phyloP scores from a whole-genome alignment of 1,140 invertebrate species.

The Ceratosolen fusciceps region DNA sequence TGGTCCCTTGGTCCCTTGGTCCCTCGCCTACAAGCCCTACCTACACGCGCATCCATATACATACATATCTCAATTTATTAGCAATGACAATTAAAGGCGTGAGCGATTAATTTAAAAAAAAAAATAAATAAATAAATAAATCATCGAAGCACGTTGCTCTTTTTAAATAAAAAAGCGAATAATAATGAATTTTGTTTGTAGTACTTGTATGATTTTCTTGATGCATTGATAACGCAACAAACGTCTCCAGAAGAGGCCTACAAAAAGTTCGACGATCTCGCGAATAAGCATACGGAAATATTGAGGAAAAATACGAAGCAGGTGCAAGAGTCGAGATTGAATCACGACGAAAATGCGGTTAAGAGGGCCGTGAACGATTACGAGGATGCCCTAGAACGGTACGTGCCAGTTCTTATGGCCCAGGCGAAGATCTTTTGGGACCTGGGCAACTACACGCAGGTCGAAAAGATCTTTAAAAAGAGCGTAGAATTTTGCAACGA shows the following conservation, averaged over 20 bases:
- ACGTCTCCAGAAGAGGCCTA: constrained; percentile 98
- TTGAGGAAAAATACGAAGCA: constrained; percentile 94
- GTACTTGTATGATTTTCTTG: constrained; percentile 91
- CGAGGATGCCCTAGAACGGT: constrained; percentile 91
- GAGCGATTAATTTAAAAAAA: not conserved
- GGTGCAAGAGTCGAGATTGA: constrained; percentile 90
- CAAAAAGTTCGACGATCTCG: constrained; percentile 95
- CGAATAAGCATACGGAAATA: constrained; percentile 90
- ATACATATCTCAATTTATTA: too few relatives aligned
- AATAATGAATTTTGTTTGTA: constrained; percentile 58
- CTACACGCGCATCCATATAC: too few relatives aligned
- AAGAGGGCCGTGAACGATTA: constrained; percentile 94
- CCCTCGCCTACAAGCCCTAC: too few relatives aligned
- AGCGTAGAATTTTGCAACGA: constrained; percentile 99
- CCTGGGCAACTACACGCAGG: constrained; percentile 94
- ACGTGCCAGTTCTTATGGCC: constrained; percentile 96
- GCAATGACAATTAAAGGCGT: too few relatives aligned
- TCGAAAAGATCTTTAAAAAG: constrained; percentile 95
- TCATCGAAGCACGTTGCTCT: not conserved
- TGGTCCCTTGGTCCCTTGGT: too few relatives aligned
- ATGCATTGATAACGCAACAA: constrained; percentile 97
- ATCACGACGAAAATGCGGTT: constrained; percentile 89
- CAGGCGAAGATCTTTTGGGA: constrained; percentile 99
- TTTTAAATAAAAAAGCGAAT: not conserved
- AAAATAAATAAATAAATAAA: too few relatives aligned